Percentiles rank a stretch among this genome's conserved stretches.
phyloP scores from a whole-genome alignment of 23 tunicate species.

The Halocynthia aurantium region DNA sequence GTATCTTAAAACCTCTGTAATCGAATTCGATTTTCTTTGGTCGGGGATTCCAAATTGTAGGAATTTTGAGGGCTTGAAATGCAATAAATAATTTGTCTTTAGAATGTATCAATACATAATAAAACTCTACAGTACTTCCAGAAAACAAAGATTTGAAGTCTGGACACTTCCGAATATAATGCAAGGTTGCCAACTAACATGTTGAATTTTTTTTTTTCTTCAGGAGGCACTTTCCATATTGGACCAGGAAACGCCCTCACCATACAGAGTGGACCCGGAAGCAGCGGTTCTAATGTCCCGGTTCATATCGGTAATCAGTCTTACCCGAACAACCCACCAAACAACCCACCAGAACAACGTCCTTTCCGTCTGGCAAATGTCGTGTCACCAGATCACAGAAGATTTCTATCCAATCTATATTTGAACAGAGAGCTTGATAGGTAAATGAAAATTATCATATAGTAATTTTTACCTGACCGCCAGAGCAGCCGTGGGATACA shows the following conservation, averaged over 20 bases:
- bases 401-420: constrained; percentile 11
- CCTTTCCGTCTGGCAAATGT: constrained; percentile 20
- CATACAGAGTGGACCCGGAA: constrained; percentile 13
- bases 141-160: too few species aligned
- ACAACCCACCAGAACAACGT: constrained; percentile 10
- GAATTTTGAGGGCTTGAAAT: too few species aligned
- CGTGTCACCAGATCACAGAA: constrained; percentile 20
- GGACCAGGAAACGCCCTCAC: constrained; percentile 11
- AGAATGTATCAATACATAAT: too few species aligned
- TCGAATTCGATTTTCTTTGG: too few species aligned
- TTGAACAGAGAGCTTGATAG: constrained; percentile 25
- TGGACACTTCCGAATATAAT: too few species aligned
- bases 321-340: neutral
- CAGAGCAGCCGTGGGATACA: too few species aligned
- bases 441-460: neutral
- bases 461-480: too few species aligned
- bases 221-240: constrained; percentile 22
- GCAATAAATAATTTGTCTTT: too few species aligned
- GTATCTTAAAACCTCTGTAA: too few species aligned
- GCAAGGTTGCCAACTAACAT: neutral
- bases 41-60: too few species aligned
- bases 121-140: too few species aligned
- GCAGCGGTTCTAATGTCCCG: too few species aligned
- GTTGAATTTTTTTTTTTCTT: neutral
- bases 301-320: neutral